phyloP scores from a whole-genome alignment of 2,797 vertebrate species.

The Iguana delicatissima region DNA sequence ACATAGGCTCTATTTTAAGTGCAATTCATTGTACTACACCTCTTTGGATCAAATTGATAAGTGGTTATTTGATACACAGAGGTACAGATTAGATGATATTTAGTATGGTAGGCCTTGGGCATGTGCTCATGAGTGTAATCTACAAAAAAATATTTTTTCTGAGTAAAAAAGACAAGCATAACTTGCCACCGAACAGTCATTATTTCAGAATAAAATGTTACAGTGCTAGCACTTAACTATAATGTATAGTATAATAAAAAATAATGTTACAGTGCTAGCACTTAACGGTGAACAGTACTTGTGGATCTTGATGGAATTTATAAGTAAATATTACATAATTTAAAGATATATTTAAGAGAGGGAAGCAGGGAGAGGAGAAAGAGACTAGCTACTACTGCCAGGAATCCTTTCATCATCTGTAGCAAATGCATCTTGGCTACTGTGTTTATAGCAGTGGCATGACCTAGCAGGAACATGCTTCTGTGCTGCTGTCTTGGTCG shows the following conservation, averaged over 20 bases:
- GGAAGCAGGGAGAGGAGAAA: background rate
- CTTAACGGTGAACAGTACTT: background rate
- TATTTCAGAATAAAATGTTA: background rate
- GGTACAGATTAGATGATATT: too few species aligned
- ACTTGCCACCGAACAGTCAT: background rate
- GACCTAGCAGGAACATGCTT: conserved; percentile 66
- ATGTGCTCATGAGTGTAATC: background rate
- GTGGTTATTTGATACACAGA: too few species aligned
- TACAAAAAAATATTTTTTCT: background rate
- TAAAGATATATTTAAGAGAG: background rate
- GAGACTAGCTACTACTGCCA: conserved; percentile 5
- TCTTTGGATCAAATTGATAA: too few species aligned
- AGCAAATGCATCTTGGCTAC: conserved; percentile 36
- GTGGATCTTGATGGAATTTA: background rate
- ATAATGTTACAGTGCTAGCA: background rate
- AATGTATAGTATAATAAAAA: background rate
- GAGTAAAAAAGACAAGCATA: background rate
- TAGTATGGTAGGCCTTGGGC: too few species aligned
- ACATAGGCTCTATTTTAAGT: too few species aligned
- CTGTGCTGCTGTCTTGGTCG: conserved; percentile 53
- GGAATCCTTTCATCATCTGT: conserved; percentile 40
- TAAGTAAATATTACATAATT: background rate
- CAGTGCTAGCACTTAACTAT: background rate
- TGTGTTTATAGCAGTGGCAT: conserved; percentile 52
- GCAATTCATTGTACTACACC: too few species aligned